Base-by-base conservation (phyloP, 2,113 vertebrate species). In the Tichodroma muraria region DNA sequence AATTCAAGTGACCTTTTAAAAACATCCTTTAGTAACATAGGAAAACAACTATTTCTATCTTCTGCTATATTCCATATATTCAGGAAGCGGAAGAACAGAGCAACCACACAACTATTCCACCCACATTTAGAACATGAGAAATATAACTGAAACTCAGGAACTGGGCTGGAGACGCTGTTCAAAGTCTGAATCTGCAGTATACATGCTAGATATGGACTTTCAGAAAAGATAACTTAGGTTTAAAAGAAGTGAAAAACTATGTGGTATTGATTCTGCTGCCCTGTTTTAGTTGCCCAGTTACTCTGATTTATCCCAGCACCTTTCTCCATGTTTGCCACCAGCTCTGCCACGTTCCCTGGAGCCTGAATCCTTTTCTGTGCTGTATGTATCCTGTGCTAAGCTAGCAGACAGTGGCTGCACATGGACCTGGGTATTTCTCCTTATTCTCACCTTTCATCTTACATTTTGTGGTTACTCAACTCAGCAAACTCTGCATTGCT, bases 211-310 rank as follows among this genome's bases (percentile, higher is more conserved):
- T 27, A 27, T 0, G 18, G 35, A 77, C 52, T 73, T 77, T 37
- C 49, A 69, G 33, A 60, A 69, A 63, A 78, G 4, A 8, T 5
- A 71, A 49, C 4, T 42, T 30, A 9, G 3, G 28, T 85, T 63
- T 54, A 45, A 64, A 15, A 47, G 27, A 61, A 65, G 14, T 7
- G 1, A 42, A 60, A 80, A 70, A 10, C 8, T 4, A 25, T 0
- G 0, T 25, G 42, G 30, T 16, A 52, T 2, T 64, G 64, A 70
- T 31, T 69, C 30, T 0, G 0, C 15, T 64, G 25, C 44, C 33
- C 35, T 72, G 27, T 19, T 70, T 47, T 25, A 40, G 15, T 35
- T 59, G 30, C 13, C 38, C 8, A 13, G 11, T 73, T 24, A 47
- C 24, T 79, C 31, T 18, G 19, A 75, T 53, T 79, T 30, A n/a